phyloP scores from a whole-genome alignment of 2,888 invertebrate species.

The Exocentrus adspersus region DNA sequence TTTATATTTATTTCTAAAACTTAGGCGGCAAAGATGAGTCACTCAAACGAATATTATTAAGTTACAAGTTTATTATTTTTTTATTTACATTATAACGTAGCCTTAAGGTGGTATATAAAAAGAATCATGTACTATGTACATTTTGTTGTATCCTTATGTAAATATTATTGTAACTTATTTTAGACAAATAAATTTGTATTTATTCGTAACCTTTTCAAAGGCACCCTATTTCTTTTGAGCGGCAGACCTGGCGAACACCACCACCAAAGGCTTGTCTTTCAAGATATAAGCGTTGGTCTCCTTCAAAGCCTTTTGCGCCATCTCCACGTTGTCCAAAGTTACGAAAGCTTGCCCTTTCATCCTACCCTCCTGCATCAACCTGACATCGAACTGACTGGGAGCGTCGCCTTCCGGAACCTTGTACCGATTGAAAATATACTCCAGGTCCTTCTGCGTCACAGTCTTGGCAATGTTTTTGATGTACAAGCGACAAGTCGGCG shows the following conservation, averaged over 20 bases:
- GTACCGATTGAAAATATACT: slow-evolving; percentile 79
- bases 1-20: too few relatives aligned
- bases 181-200: background rate
- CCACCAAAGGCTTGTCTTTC: slow-evolving; percentile 90
- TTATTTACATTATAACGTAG: too few relatives aligned
- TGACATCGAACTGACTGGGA: slow-evolving; percentile 71
- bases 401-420: slow-evolving; percentile 59
- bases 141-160: too few relatives aligned
- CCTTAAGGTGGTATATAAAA: too few relatives aligned
- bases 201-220: too few relatives aligned
- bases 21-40: too few relatives aligned
- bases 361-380: slow-evolving; percentile 91
- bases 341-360: slow-evolving; percentile 98
- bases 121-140: too few relatives aligned
- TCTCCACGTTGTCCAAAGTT: slow-evolving; percentile 76
- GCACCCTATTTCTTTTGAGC: slow-evolving; percentile 49
- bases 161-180: too few relatives aligned
- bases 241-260: slow-evolving; percentile 79
- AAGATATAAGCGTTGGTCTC: slow-evolving; percentile 90
- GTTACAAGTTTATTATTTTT: too few relatives aligned
- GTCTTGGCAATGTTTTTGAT: slow-evolving; percentile 90
- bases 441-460: slow-evolving; percentile 78
- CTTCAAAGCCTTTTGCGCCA: slow-evolving; percentile 78
- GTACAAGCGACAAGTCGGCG: slow-evolving; percentile 85
- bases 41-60: too few relatives aligned